phyloP scores from a whole-genome alignment of 2,797 vertebrate species.

The Sebastes umbrosus region DNA sequence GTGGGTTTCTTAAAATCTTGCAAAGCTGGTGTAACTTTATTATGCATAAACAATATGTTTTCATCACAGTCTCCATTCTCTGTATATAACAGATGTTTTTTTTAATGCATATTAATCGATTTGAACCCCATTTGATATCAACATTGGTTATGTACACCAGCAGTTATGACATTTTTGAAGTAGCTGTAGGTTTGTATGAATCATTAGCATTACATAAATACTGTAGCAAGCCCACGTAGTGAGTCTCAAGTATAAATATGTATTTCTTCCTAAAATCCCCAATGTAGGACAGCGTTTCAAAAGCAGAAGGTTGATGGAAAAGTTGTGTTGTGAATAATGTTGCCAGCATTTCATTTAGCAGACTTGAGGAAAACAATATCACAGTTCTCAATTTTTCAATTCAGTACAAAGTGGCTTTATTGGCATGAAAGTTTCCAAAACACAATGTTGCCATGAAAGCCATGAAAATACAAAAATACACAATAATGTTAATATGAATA shows the following conservation, averaged over 20 bases:
- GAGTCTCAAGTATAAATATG: not conserved
- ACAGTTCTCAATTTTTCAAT: not conserved
- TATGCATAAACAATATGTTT: not conserved
- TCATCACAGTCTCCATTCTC: not conserved
- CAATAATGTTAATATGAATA: no score
- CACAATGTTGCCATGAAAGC: no score
- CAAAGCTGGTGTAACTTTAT: constrained; percentile 1
- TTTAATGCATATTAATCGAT: constrained; percentile 29
- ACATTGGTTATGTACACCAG: constrained; percentile 2
- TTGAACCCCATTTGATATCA: constrained; percentile 28
- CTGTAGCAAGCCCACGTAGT: not conserved
- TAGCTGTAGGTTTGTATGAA: constrained; percentile 21
- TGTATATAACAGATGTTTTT: constrained; percentile 17
- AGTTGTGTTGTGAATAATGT: not conserved
- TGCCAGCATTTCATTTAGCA: constrained; percentile 2
- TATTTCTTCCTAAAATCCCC: constrained; percentile 15
- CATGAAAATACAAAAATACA: no score
- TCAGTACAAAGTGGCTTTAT: not conserved
- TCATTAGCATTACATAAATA: constrained; percentile 22
- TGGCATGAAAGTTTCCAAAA: no score
- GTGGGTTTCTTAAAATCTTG: not conserved
- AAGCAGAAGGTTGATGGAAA: constrained; percentile 1
- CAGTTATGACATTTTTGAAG: constrained; percentile 31
- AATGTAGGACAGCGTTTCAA: constrained; percentile 1
- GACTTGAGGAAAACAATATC: not conserved